Conservation (phyloP, 2,113 vertebrate genomes). For the Petroica traversi region DNA sequence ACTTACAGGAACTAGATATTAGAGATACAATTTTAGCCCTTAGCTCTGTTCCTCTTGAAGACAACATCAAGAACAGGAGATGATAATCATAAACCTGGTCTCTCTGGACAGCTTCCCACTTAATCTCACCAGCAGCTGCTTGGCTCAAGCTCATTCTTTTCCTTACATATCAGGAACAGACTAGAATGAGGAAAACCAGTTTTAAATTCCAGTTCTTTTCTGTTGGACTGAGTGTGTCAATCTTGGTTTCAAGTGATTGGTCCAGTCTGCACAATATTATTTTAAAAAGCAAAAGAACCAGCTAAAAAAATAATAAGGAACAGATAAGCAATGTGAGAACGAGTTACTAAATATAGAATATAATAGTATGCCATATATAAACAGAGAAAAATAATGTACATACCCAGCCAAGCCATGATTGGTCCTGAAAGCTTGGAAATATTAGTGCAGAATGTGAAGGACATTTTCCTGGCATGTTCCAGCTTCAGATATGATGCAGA, state of each 20-base stretch:
- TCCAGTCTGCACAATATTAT: neutral
- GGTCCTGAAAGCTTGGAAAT: slow-evolving; percentile 21
- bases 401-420: slow-evolving; percentile 23
- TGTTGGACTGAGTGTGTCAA: neutral
- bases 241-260: neutral
- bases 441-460: slow-evolving; percentile 16
- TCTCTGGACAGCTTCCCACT: slow-evolving; percentile 29
- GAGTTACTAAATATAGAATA: neutral
- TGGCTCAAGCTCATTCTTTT: slow-evolving; percentile 9
- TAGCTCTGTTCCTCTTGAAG: slow-evolving; percentile 15
- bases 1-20: neutral
- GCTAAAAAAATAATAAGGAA: neutral
- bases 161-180: neutral
- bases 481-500: slow-evolving; percentile 28
- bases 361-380: neutral
- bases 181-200: neutral
- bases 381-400: neutral
- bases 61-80: slow-evolving; percentile 12
- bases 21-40: neutral
- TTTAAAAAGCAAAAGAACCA: slow-evolving; percentile 12
- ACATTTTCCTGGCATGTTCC: slow-evolving; percentile 41
- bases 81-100: slow-evolving; percentile 24
- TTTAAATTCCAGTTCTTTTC: slow-evolving; percentile 23
- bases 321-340: neutral
- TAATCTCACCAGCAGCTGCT: slow-evolving; percentile 49